These are phyloP conservation scores for Globodera rostochiensis DNA, from an alignment of 1,140 invertebrate genomes.

Conservation along the genomic window DNA sequence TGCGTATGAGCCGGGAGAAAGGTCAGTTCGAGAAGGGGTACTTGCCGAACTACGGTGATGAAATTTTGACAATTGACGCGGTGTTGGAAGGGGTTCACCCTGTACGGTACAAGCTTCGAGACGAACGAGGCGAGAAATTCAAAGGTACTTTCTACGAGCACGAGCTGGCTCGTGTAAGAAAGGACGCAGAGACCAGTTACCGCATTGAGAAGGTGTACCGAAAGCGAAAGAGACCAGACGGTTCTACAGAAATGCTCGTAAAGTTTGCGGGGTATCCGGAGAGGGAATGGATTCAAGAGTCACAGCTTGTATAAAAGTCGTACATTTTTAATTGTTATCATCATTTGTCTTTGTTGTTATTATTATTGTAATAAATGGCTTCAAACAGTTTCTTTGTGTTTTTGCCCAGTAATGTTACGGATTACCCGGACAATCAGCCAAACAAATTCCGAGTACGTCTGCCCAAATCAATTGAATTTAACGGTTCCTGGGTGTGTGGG, in stretches of 20 bases:
- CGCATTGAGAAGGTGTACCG: not conserved
- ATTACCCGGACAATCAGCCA: constrained; percentile 15
- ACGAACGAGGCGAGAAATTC: constrained; percentile 3
- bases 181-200: not conserved
- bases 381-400: not conserved
- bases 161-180: not conserved
- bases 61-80: not conserved
- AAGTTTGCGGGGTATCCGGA: constrained; percentile 5
- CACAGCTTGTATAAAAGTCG: constrained; percentile 12
- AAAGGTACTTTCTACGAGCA: constrained; percentile 8
- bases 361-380: not conserved
- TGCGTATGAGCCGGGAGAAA: constrained; percentile 13
- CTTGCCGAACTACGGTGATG: constrained; percentile 11
- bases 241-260: constrained; percentile 3
- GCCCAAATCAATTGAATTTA: not conserved
- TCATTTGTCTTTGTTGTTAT: not conserved
- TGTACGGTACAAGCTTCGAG: not conserved
- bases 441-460: constrained; percentile 6
- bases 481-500: constrained; percentile 1
- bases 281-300: constrained; percentile 21
- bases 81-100: constrained; percentile 22
- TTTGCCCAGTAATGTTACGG: not conserved
- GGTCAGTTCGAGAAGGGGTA: not conserved
- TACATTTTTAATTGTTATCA: not conserved
- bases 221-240: constrained; percentile 7